Evolutionary conservation across 2,797 vertebrate species (phyloP).

Genomic region (Sebastes kiyomatsui): DNA sequence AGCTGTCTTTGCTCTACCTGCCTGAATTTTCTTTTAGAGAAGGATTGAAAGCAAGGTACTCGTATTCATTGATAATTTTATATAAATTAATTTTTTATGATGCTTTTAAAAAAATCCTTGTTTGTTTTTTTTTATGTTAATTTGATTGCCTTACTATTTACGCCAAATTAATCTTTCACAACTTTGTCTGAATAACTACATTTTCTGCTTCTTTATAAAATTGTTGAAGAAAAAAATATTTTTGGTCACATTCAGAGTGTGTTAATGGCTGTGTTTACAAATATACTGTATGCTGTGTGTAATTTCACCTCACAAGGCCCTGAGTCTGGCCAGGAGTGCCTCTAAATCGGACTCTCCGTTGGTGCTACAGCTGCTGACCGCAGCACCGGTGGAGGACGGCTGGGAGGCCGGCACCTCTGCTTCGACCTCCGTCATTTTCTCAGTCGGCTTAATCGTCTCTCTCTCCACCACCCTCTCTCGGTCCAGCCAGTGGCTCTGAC

Average conservation of each 20-base stretch:
- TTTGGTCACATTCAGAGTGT: conserved; percentile 5
- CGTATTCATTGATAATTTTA: background rate
- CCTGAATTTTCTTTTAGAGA: background rate
- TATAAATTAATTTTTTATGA: background rate
- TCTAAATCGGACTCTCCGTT: conserved; percentile 92
- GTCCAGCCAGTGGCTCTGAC: conserved; percentile 42
- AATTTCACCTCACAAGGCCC: conserved; percentile 84
- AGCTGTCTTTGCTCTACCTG: background rate
- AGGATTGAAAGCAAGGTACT: background rate
- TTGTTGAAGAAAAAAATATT: background rate
- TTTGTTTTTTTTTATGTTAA: background rate
- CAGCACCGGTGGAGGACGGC: conserved; percentile 20
- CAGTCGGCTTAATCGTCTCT: conserved; percentile 41
- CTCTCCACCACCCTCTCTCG: conserved; percentile 56
- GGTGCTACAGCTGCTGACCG: conserved; percentile 57
- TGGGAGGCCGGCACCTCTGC: conserved; percentile 50
- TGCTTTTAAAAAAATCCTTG: background rate
- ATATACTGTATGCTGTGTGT: background rate
- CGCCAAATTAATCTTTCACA: background rate
- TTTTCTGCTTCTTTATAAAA: background rate
- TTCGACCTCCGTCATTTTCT: conserved; percentile 75
- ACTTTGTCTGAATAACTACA: background rate
- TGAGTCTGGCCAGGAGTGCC: conserved; percentile 92
- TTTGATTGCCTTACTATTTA: background rate
- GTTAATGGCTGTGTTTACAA: background rate